Base-by-base conservation (phyloP, 35 echinoderm and acorn worm genomes). In the Apostichopus californicus region DNA sequence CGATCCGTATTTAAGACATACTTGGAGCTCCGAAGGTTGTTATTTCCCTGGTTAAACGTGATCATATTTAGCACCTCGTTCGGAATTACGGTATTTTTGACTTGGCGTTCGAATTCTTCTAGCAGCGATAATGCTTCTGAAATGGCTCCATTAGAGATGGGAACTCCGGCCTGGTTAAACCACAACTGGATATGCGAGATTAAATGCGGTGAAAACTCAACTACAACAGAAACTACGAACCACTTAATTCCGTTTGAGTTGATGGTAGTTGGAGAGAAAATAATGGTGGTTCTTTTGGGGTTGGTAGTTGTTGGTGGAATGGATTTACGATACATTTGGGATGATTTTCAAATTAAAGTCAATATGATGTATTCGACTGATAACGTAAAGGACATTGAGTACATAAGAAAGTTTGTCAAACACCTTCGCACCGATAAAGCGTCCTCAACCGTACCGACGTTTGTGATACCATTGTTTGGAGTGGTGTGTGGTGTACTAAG, bases 251-350 rank as follows among this genome's bases (percentile, higher is more conserved):
- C 9, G 14, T 54, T 82, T n/a, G n/a, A 34, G 1, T 6, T 34
- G n/a, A 55, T 82, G 80, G 34, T 82, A 8, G 14, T 82, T 24
- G 80, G 80, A 57, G 80, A 82, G 80, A 82, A 82, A n/a, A n/a
- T 82, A 20, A 82, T 82, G 80, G 55, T 82, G 0, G 18, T 82
- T 12, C 8, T 57, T 6, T 82, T 52, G 22, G 80, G 23, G 1
- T 7, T 82, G 11, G 55, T 82, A 15, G 80, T 82, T 6, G 80
- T 82, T 18, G 80, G 80, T 53, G 80, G 23, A 57, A 82, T 82
- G 80, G 80, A 82, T 52, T 6, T 82, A 12, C 55, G 46, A 15
- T 82, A 82, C 55, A 82, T 82, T 57, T 82, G 80, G 80, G 17
- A 82, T 24, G 46, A 57, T 15, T 82, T 82, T 24, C 21, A 17